phyloP scores from a whole-genome alignment of 2,113 vertebrate genomes.

The Labrus mixtus region DNA sequence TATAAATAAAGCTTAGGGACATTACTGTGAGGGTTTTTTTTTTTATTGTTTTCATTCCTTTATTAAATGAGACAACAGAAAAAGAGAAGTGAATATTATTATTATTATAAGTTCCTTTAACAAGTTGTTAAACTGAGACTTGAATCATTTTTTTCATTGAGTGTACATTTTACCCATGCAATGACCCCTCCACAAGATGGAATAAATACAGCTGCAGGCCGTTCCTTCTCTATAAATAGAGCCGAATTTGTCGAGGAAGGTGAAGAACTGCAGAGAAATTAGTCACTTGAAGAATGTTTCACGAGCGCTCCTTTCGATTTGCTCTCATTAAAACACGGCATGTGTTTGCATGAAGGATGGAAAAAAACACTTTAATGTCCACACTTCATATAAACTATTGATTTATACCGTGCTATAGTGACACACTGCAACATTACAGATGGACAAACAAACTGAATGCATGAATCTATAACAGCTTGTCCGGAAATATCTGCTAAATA shows the following conservation, averaged over 20 bases:
- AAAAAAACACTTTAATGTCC: background rate
- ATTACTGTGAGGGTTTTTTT: too few species aligned
- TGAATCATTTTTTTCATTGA: too few species aligned
- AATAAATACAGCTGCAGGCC: background rate
- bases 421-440: slow-evolving; percentile 61
- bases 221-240: background rate
- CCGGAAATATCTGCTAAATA: slow-evolving; percentile 44
- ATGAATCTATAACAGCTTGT: slow-evolving; percentile 69
- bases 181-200: background rate
- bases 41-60: too few species aligned
- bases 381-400: slow-evolving; percentile 20
- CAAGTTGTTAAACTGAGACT: too few species aligned
- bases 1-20: too few species aligned
- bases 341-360: too few species aligned
- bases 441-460: slow-evolving; percentile 59
- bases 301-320: background rate
- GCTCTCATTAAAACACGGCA: too few species aligned
- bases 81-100: too few species aligned
- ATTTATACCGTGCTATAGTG: slow-evolving; percentile 68
- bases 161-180: too few species aligned
- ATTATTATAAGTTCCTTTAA: too few species aligned
- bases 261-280: slow-evolving; percentile 3
- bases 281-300: background rate
- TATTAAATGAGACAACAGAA: too few species aligned
- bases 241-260: background rate